Percentiles rank a stretch among this genome's conserved stretches.
Evolutionary conservation across 2,113 vertebrate species (phyloP).

Genomic region (Myxocyprinus asiaticus): DNA sequence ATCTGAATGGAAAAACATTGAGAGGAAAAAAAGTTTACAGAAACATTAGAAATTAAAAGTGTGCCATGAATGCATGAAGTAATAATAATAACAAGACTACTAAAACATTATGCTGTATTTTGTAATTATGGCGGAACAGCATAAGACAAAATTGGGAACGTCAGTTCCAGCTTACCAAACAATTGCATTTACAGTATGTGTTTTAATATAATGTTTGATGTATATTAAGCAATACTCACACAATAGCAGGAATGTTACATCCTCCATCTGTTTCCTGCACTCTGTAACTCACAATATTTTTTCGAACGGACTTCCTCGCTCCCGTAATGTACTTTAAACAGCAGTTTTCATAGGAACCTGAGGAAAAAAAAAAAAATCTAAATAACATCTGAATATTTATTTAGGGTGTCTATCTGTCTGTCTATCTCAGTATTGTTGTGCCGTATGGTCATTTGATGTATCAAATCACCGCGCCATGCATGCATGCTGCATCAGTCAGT

Average conservation of each 20-base stretch:
- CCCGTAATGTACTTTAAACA: constrained; percentile 54
- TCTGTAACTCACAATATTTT: constrained; percentile 50
- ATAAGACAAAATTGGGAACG: not conserved
- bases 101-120: too few species aligned
- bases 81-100: too few species aligned
- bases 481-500: too few species aligned
- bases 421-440: too few species aligned
- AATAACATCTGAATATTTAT: not conserved
- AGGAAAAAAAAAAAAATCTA: not conserved
- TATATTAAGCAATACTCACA: constrained; percentile 66
- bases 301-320: not conserved
- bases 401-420: too few species aligned
- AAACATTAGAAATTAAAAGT: too few species aligned
- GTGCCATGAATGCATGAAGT: too few species aligned
- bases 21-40: not conserved
- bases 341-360: constrained; percentile 74
- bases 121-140: too few species aligned
- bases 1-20: constrained; percentile 6
- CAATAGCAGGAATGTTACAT: constrained; percentile 73
- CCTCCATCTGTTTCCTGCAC: constrained; percentile 73
- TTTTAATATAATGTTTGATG: not conserved
- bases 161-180: not conserved
- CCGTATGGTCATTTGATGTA: too few species aligned
- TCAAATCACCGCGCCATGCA: too few species aligned
- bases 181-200: not conserved